Base-by-base conservation (phyloP, 2,888 invertebrate species). In the Polydrusus tereticollis region DNA sequence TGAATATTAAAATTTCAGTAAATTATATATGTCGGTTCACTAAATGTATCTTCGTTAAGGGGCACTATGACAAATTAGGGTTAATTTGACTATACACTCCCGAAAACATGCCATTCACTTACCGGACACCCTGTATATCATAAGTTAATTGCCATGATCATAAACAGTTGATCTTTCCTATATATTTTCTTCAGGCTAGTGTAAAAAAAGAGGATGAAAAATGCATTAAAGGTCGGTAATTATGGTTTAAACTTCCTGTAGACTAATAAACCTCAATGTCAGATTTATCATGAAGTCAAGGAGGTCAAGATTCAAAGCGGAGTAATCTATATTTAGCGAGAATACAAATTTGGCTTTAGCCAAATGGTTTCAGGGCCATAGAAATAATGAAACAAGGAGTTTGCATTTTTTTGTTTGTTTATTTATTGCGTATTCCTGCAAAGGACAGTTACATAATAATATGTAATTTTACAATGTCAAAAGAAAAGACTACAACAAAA, bases 251-350 rank as follows among this genome's bases (percentile, higher is more conserved):
- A 50, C 50, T 50, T 50, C 50, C 50, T 50, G 50, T 14, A 50
- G 26, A 50, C n/a, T 50, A 50, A 50, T 50, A 50, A 50, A 26
- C n/a, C 50, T 50, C 50, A 50, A 50, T 50, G 26, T 50, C 50
- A 50, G 50, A 50, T 50, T 50, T 50, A 26, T 50, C 26, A 26
- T 26, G 26, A 50, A 47, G 50, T 50, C 50, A 26, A 26, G 23
- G 14, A 50, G 50, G 50, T 50, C 50, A 50, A 26, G 14, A 50
- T 26, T n/a, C 50, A 26, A 23, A 47, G 47, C 47, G 26, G 23
- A 50, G 26, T 50, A 50, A 14, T 50, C 50, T 50, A 50, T 50
- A 50, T 50, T 26, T 50, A 50, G 50, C 50, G 20, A 26, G 26
- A 8, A 26, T 50, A 50, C 50, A 50, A 50, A 26, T 26, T 50